These are phyloP conservation scores for Ciconia nigra DNA, from an alignment of 2,797 vertebrate genomes.

Conservation along the genomic window DNA sequence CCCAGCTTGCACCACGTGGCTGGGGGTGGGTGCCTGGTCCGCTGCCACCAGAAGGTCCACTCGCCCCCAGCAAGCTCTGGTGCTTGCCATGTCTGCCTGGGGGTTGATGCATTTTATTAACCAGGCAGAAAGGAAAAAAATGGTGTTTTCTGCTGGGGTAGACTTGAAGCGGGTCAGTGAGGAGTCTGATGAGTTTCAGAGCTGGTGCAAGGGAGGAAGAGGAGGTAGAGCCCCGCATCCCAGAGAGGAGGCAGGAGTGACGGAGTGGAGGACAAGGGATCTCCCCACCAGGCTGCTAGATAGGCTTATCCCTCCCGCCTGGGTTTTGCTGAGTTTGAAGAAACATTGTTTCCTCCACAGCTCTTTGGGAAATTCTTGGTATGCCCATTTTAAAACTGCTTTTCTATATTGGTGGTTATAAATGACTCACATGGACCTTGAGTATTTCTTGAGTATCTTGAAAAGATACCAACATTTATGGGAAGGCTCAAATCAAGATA, in stretches of 20 bases:
- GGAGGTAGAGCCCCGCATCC: background rate
- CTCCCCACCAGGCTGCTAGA: background rate
- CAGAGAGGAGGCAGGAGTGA: background rate
- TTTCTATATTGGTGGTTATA: background rate
- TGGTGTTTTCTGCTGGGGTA: background rate
- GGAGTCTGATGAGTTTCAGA: background rate
- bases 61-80: accelerated
- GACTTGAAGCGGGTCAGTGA: background rate
- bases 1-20: background rate
- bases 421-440: background rate
- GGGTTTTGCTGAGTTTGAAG: background rate
- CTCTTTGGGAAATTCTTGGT: background rate
- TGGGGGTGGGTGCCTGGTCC: background rate
- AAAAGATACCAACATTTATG: background rate
- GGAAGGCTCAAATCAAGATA: background rate
- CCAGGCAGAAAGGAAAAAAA: background rate
- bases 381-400: background rate
- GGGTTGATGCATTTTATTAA: background rate
- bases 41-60: background rate
- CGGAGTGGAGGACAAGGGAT: background rate
- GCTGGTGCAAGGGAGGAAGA: background rate
- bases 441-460: background rate
- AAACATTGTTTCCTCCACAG: background rate
- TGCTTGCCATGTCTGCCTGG: background rate
- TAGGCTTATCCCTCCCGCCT: background rate